phyloP scores from a whole-genome alignment of 2,113 vertebrate genomes.

The Andinoacara biseriatus region DNA sequence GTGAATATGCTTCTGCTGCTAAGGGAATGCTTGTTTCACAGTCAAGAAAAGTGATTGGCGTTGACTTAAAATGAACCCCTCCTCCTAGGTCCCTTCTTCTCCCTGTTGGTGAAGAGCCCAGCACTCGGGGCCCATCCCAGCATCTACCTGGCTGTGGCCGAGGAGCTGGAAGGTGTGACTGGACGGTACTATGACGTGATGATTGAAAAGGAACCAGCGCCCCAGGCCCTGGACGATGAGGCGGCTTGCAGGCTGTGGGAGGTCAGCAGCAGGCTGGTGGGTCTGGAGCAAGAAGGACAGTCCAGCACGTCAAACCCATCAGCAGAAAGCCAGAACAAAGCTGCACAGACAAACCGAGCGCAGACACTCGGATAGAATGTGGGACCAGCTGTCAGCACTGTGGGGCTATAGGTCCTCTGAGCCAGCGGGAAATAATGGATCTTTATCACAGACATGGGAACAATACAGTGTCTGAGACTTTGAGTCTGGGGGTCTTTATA shows the following conservation, averaged over 20 bases:
- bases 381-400: conserved; percentile 32
- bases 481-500: conserved; percentile 1
- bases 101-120: conserved; percentile 85
- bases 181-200: conserved; percentile 86
- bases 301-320: neutral
- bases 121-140: conserved; percentile 84
- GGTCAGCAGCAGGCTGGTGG: conserved; percentile 83
- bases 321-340: conserved; percentile 26
- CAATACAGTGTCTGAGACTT: conserved; percentile 20
- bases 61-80: neutral
- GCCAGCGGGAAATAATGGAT: conserved; percentile 7
- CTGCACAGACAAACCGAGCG: conserved; percentile 5
- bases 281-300: conserved; percentile 69
- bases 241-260: conserved; percentile 82
- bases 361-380: conserved; percentile 31
- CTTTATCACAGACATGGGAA: conserved; percentile 15
- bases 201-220: conserved; percentile 82
- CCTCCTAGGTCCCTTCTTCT: conserved; percentile 84
- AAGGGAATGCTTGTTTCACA: neutral
- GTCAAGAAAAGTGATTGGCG: neutral
- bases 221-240: conserved; percentile 83
- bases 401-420: conserved; percentile 22
- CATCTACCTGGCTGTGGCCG: conserved; percentile 82
- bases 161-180: conserved; percentile 82
- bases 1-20: neutral